Base-by-base conservation (phyloP, 2,888 invertebrate genomes). In the Elysia crispata region DNA sequence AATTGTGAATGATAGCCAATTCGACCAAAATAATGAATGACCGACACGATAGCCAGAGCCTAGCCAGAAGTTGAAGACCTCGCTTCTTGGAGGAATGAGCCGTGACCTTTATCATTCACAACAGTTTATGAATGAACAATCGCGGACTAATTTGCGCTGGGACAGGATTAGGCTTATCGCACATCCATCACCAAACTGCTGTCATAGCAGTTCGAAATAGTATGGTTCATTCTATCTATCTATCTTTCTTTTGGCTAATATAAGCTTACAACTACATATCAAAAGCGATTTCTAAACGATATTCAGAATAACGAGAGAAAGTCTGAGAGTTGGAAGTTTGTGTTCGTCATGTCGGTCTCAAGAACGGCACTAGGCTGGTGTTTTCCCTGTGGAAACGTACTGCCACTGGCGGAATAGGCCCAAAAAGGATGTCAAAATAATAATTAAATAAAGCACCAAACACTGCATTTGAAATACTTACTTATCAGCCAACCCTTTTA, bases 401-500 rank as follows among this genome's bases (percentile, higher is more conserved):
- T 41, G 41, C 41, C 41, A 73, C 76, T 73, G 49, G 57, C 66
- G 49, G 81, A 76, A 49, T 81, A 76, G 74, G 74, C 79, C 83
- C 41, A 6, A 3, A 41, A 41, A 41, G 11, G 5, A 41, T 41
- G 41, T 41, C 41, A 6, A 6, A 41, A 6, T 41, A 41, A 6
- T 41, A 3, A 41, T 11, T n/a, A 41, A 6, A 41, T 11, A 6
- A 11, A 41, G 3, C 41, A 41, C 11, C 41, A 41, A 41, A 41
- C 41, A 41, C 41, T 41, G 41, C 11, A 6, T 41, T 41, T 41
- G 5, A 28, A 50, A 77, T 85, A 87, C 89, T 88, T 87, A 89
- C 89, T 89, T 85, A 78, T 86, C 85, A 77, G 84, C 81, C 79
- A 84, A 85, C 83, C 83, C 84, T 79, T 88, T 86, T 86, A 88